Evolutionary conservation across 2,888 invertebrate species (phyloP).

Genomic region (Caenorhabditis auriculariae): DNA sequence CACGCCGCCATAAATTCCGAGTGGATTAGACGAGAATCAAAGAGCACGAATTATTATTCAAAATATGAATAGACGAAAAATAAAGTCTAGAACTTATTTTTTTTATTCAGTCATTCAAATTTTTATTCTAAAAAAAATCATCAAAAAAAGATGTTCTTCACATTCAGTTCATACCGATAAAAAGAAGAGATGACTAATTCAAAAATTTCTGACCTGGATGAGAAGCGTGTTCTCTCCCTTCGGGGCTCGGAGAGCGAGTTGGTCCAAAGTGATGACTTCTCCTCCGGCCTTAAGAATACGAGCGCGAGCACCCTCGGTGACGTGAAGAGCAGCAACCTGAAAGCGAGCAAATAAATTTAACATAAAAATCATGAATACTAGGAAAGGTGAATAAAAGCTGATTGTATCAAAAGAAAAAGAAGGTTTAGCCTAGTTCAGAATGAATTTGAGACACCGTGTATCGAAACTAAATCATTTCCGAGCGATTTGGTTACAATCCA

Average conservation of each 20-base stretch:
- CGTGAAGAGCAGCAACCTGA: constrained; percentile 75
- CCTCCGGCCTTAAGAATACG: constrained; percentile 94
- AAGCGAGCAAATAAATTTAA: constrained; percentile 4
- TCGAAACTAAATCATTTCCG: too few species aligned
- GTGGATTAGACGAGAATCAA: constrained; percentile 1
- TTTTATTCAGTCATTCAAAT: not conserved
- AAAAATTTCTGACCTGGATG: constrained; percentile 74
- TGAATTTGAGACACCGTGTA: too few species aligned
- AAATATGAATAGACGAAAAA: not conserved
- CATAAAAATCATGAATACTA: constrained; percentile 1
- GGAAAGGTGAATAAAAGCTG: not conserved
- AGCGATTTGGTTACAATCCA: too few species aligned
- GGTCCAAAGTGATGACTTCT: constrained; percentile 94
- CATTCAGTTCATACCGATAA: too few species aligned
- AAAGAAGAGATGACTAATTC: too few species aligned
- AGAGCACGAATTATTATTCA: not conserved
- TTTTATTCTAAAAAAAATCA: not conserved
- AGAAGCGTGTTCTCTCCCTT: constrained; percentile 91
- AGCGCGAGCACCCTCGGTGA: constrained; percentile 90
- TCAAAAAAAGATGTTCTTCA: too few species aligned
- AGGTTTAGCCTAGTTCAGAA: too few species aligned
- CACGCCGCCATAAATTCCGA: too few species aligned
- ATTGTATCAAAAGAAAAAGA: too few species aligned
- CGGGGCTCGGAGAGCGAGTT: constrained; percentile 88
- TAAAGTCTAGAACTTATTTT: too few species aligned